phyloP scores from a whole-genome alignment of 2,797 vertebrate genomes.

The Rhinella marina region DNA sequence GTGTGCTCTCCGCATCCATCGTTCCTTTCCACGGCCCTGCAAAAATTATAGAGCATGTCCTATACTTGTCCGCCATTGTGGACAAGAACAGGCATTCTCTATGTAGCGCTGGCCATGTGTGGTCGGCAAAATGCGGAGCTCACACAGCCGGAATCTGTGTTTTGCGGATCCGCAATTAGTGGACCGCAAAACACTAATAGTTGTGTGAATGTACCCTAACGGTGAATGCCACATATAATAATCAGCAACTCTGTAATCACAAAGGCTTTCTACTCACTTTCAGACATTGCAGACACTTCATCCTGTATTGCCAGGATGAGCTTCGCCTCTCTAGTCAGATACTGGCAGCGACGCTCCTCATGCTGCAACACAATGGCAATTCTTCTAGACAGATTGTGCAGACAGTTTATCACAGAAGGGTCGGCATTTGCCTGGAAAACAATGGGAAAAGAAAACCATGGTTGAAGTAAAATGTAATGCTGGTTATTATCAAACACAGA shows the following conservation, averaged over 20 bases:
- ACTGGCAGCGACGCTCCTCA: conserved; percentile 95
- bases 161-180: too few species aligned
- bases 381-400: conserved; percentile 93
- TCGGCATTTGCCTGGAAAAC: conserved; percentile 87
- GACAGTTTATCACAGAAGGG: conserved; percentile 91
- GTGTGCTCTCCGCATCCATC: too few species aligned
- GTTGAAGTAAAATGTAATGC: neutral
- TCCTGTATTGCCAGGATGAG: conserved; percentile 95
- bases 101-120: too few species aligned
- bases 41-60: too few species aligned
- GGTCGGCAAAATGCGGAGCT: too few species aligned
- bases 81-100: too few species aligned
- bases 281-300: conserved; percentile 89
- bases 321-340: conserved; percentile 96
- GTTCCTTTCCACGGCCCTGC: too few species aligned
- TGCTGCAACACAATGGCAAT: conserved; percentile 95
- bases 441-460: neutral
- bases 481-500: neutral
- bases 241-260: neutral
- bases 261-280: conserved; percentile 79
- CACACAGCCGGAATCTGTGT: too few species aligned
- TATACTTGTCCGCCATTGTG: too few species aligned
- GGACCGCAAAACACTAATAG: too few species aligned
- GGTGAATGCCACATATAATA: too few species aligned
- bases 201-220: too few species aligned